phyloP scores from a whole-genome alignment of 2,113 vertebrate genomes.

The Onychostoma macrolepis region DNA sequence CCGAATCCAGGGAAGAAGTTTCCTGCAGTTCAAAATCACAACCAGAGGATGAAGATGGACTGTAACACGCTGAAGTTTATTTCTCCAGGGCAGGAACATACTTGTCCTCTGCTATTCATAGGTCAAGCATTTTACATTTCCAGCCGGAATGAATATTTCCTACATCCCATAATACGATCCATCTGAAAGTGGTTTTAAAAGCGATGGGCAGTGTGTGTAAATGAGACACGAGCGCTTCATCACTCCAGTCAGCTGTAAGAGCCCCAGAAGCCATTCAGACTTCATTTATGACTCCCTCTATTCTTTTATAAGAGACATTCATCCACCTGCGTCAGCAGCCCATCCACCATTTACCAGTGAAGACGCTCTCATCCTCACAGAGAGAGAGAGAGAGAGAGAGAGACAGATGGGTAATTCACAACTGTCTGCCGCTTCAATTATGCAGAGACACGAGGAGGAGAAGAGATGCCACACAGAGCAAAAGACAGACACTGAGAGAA shows the following conservation, averaged over 20 bases:
- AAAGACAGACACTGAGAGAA: constrained; percentile 2
- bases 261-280: constrained; percentile 23
- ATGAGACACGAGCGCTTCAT: neutral
- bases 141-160: neutral
- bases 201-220: constrained; percentile 1
- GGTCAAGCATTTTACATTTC: neutral
- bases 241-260: neutral
- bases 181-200: constrained; percentile 6
- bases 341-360: constrained; percentile 23
- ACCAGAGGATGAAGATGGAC: constrained; percentile 2
- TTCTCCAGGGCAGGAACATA: neutral
- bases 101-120: neutral
- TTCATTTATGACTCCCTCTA: constrained; percentile 27
- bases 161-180: neutral
- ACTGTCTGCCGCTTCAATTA: constrained; percentile 29
- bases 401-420: constrained; percentile 1
- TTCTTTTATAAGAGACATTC: constrained; percentile 27
- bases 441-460: constrained; percentile 19
- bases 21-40: constrained; percentile 2
- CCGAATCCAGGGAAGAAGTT: constrained; percentile 31
- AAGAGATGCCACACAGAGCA: neutral
- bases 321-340: neutral
- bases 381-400: constrained; percentile 19
- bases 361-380: neutral
- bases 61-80: neutral